Conservation (phyloP, 2,113 vertebrate genomes). For the Sarotherodon lohbergeri region DNA sequence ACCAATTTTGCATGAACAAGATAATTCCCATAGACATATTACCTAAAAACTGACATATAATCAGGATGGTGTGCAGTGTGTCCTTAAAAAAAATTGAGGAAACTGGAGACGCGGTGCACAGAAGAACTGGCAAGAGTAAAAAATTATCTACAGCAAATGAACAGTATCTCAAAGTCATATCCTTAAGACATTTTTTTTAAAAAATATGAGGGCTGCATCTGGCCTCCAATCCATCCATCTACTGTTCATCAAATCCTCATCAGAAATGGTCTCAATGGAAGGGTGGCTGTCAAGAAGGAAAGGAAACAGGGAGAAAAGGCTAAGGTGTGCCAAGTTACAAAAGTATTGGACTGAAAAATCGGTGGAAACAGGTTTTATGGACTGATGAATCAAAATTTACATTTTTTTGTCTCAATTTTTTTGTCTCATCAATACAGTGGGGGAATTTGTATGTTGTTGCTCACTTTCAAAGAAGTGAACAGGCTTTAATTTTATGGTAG, state of each 20-base stretch:
- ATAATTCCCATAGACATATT: background rate
- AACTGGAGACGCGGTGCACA: background rate
- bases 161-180: background rate
- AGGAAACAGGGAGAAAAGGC: background rate
- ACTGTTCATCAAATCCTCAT: background rate
- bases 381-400: background rate
- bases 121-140: background rate
- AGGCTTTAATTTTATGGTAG: background rate
- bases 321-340: background rate
- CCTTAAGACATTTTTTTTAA: too few relatives aligned
- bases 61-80: background rate
- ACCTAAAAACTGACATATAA: background rate
- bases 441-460: background rate
- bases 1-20: background rate
- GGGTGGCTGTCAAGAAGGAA: background rate
- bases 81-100: background rate
- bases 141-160: background rate
- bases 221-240: background rate
- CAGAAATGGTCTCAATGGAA: background rate
- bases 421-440: background rate
- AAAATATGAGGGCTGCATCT: background rate
- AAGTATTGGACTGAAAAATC: background rate
- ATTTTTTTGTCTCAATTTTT: background rate
- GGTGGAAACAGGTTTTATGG: rapidly evolving
- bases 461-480: background rate